Evolutionary conservation across 1,140 invertebrate species (phyloP).

Genomic region (Andricus grossulariae): DNA sequence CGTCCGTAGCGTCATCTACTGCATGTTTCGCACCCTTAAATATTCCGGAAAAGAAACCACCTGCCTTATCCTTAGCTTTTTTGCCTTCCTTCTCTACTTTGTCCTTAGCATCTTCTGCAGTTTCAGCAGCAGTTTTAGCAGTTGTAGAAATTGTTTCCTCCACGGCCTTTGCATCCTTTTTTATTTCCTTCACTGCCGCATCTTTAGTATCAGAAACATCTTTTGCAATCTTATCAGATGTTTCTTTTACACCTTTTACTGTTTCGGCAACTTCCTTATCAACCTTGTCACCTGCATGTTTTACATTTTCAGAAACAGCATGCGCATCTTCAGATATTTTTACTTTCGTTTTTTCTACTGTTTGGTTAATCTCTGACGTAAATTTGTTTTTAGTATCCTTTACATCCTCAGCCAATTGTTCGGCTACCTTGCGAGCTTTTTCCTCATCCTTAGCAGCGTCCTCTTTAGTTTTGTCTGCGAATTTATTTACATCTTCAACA

Average conservation of each 20-base stretch:
- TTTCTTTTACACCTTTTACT: too few species aligned
- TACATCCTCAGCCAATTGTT: too few species aligned
- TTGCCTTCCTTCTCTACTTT: slow-evolving; percentile 38
- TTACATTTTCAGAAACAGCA: too few species aligned
- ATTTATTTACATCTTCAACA: slow-evolving; percentile 27
- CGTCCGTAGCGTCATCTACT: slow-evolving; percentile 37
- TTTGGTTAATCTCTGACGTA: background rate
- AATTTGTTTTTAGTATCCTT: too few species aligned
- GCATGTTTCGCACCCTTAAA: slow-evolving; percentile 37
- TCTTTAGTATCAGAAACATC: background rate
- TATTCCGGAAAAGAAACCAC: slow-evolving; percentile 52
- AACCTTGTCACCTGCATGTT: too few species aligned
- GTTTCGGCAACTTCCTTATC: too few species aligned
- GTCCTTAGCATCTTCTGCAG: slow-evolving; percentile 30
- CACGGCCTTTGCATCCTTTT: slow-evolving; percentile 26
- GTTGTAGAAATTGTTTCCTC: slow-evolving; percentile 36
- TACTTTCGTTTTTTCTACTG: background rate
- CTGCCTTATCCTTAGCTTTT: slow-evolving; percentile 51
- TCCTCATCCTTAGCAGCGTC: slow-evolving; percentile 6
- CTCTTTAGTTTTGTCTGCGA: slow-evolving; percentile 23
- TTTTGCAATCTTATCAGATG: too few species aligned
- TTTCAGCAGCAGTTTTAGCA: slow-evolving; percentile 35
- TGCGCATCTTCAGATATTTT: slow-evolving; percentile 11
- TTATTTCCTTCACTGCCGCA: slow-evolving; percentile 32
- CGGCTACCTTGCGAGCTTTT: background rate